Evolutionary conservation across 2,888 invertebrate species (phyloP), one percentile per base, ranked within the genome.

Genomic region (Pyralis farinalis): DNA sequence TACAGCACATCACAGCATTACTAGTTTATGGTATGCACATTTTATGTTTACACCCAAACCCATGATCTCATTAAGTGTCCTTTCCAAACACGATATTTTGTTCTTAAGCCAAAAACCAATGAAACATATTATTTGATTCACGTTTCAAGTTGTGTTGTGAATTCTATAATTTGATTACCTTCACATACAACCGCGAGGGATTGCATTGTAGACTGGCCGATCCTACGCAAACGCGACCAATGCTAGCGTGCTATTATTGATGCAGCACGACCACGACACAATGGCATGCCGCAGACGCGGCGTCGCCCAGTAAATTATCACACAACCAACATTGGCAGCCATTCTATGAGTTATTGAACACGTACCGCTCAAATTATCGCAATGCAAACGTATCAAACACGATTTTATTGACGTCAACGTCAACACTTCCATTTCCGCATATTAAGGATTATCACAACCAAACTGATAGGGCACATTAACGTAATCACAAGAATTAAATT

Each of bases 231-330:
- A 56, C 54, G 50, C 47, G 63, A 56, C 41, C 44, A 45, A 43
- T 43, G 52, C 42, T 46, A 51, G 37, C 45, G 43, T 41, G 60
- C 68, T 75, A 73, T 72, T 73, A 74, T 74, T 70, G 76, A 71
- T 81, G 72, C 75, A 38, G 16, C 61, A 69, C n/a, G n/a, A n/a
- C n/a, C n/a, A n/a, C n/a, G n/a, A n/a, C n/a, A n/a, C 70, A 82
- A 80, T 78, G 55, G 66, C 65, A 57, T 66, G 65, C 51, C 69
- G 69, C 71, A 86, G 86, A 86, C 85, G 64, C 64, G 58, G 63
- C 67, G 86, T 78, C 85, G 85, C 85, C 86, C 52, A 53, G 53
- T 62, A 62, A 71, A 74, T 75, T 68, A 71, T 73, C 70, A 65
- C 68, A 68, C 63, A 56, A 64, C 50, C 50, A 63, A 51, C 58